Evolutionary conservation across 2,797 vertebrate species (phyloP), one percentile per base, ranked within the genome.

Genomic region (Myripristis jacobus): DNA sequence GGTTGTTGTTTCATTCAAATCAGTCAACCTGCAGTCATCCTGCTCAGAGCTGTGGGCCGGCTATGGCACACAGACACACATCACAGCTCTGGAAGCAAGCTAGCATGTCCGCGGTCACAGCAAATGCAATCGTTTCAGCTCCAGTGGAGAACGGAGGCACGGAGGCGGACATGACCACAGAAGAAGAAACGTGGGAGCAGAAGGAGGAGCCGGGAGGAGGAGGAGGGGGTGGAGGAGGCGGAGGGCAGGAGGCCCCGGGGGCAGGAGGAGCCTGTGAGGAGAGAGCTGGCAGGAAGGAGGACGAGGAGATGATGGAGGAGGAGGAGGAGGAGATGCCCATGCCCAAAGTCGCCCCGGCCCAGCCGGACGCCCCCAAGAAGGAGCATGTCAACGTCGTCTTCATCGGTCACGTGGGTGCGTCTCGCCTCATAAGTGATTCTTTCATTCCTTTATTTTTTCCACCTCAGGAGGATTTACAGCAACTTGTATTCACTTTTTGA

Each of bases 341-440:
- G 79, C 97, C 95, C 0, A 99, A 99, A 92, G 95, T 96, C 44
- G 93, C 95, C 47, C 94, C 95, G 13, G 92, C 94, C 1, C 95
- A 89, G 0, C 96, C 97, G 16, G 95, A 98, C 15, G 98, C 98
- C 58, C 98, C 98, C 9, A 99, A 98, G 84, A 99, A 99, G 81
- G 97, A 99, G 66, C 98, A 99, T 0, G 98, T 99, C 69, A 99
- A 99, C 21, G 98, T 99, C 69, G 98, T 99, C 43, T 99, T 99
- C 92, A 99, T 99, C 29, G 98, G 98, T 52, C 98, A 99, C 0
- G 98, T 99, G 67, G 98, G 98, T 99, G 79, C 89, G 98, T 94
- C 4, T 13, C 7, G 0, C 66, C 66, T 6, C 0, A 21, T 12
- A 47, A 31, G 38, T 6, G 6, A 11, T 41, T 34, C 34, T 56